A percentile compares a stretch with the other conserved stretches of the same genome.
Conservation (phyloP, 2,797 vertebrate genomes). For the Zonotrichia albicollis region DNA sequence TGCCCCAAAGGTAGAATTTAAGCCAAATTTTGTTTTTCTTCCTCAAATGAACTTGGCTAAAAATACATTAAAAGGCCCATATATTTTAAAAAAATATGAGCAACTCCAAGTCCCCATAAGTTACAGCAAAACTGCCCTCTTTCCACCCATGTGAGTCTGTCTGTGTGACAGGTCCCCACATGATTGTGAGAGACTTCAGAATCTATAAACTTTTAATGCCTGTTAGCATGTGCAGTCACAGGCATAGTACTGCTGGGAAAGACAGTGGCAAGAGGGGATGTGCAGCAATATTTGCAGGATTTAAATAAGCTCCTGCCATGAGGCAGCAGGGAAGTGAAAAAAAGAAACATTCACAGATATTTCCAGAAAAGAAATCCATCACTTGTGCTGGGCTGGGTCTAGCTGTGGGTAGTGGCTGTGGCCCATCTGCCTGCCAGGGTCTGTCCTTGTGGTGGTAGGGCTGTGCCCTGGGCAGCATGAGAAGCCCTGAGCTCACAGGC, state of each 20-base stretch:
- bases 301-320: not conserved
- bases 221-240: not conserved
- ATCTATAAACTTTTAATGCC: not conserved
- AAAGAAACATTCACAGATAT: not conserved
- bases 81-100: not conserved
- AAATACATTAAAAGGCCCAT: not conserved
- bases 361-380: not conserved
- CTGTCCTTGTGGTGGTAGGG: not conserved
- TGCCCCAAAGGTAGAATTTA: not conserved
- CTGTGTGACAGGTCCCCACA: not conserved
- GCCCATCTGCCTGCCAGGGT: accelerated
- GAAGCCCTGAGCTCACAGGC: not conserved
- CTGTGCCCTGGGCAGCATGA: accelerated
- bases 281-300: not conserved
- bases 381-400: not conserved
- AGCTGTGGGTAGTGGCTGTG: not conserved
- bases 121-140: not conserved
- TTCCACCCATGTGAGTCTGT: not conserved
- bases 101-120: not conserved
- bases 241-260: not conserved
- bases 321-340: not conserved
- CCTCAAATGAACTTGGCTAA: not conserved
- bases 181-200: not conserved
- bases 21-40: not conserved
- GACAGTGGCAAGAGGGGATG: not conserved